Base-by-base conservation (phyloP, 2,113 vertebrate genomes). In the Seriola quinqueradiata region DNA sequence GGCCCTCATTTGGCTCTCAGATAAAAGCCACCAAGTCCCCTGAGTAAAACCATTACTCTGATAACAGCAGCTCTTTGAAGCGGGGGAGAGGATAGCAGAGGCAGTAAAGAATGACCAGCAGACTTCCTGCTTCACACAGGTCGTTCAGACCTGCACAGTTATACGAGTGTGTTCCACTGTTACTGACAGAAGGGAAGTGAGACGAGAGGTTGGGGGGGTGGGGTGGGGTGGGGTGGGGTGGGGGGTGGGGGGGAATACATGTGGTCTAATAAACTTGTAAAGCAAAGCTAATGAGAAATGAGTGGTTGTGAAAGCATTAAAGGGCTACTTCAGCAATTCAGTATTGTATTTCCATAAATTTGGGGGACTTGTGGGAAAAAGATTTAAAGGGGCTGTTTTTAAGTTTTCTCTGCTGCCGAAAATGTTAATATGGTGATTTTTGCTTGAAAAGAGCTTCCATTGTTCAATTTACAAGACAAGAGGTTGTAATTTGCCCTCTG, bases 41-140 rank as follows among this genome's bases (percentile, higher is more conserved):
- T 6, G 79, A 90, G 82, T 85, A 16, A 69, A 91, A 81, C 80
- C 75, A 83, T 87, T 89, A 81, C 67, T 86, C 76, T 86, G 86
- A 86, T 86, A 73, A 82, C 58, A 79, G 77, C 14, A 77, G 59
- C 64, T 85, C 94, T 91, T 93, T 93, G 93, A 94, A 89, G 91
- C 70, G 32, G 8, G 50, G 67, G 59, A 77, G 81, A 85, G 64
- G 71, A 84, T 65, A 84, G 75, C 76, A 75, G 60, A 79, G 60
- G 78, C 75, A 76, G 85, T 92, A 90, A 91, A 91, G 74, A 87
- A 78, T 4, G 66, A 81, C 54, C 57, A 36, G 68, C 58, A 81
- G 61, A 86, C 85, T 92, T 93, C 92, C 91, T 93, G 90, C 70
- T 63, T 58, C 68, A 82, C 60, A 58, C 40, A 65, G 63, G 67